Evolutionary conservation across 2,888 invertebrate genomes (phyloP), one percentile per base, ranked within the genome.

Genomic region (Thereva nobilitata): DNA sequence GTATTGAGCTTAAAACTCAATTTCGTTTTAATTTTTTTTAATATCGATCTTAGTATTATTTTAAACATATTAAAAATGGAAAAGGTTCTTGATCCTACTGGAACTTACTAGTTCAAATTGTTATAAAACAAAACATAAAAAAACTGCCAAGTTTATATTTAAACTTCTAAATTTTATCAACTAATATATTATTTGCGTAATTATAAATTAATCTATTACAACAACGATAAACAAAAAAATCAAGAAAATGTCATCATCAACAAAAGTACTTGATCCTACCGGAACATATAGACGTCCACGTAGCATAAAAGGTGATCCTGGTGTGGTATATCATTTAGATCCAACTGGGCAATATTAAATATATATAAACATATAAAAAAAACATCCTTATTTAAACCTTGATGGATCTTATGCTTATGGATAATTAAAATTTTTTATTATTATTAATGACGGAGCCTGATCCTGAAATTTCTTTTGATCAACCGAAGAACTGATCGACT

Each of bases 281-380:
- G 80, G 80, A 73, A 80, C 80, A 41, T 80, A 80, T 70, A 75
- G 77, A 67, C 76, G 79, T 64, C 76, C 67, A 42, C 38, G 50
- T 56, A 57, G 10, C 37, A 12, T 50, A 42, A 53, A 3, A 10
- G 34, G 49, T 38, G 49, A 35, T 34, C 49, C 10, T 4, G 12
- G 40, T 35, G 47, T 38, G 61, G 71, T 71, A 66, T 68, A 68
- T 44, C 71, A 73, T 64, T 74, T 80, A 63, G 80, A 80, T 73
- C 80, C 80, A 34, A 80, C 80, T 61, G 80, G 80, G 61, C 79
- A 80, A 75, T 80, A 80, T 72, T 80, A 73, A 71, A 23, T 53
- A 38, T 35, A 23, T 23, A 23, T 23, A 2, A n/a, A 23, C 23
- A 23, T 23, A 23, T 2, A 23, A 2, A 23, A n/a, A 23, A 23